A percentile compares a stretch with the other conserved stretches of the same genome.
phyloP scores from a whole-genome alignment of 1,140 invertebrate genomes.

The Neodiprion virginianus region DNA sequence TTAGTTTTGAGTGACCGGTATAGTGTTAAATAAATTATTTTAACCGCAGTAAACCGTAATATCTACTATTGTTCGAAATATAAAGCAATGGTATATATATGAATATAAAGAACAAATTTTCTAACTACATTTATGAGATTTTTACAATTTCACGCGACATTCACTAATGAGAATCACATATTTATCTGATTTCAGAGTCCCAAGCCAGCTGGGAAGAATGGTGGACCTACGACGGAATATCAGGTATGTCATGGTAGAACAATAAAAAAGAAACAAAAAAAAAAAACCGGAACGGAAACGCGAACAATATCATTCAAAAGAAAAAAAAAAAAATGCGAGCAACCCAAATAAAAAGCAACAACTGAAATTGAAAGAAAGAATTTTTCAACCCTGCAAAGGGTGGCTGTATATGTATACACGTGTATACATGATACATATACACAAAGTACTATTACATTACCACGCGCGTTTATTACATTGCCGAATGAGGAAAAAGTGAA shows the following conservation, averaged over 20 bases:
- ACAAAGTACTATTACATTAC: neutral
- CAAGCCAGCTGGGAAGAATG: conserved; percentile 70
- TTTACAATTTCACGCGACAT: conserved; percentile 21
- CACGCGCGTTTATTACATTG: neutral
- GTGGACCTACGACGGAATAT: conserved; percentile 75
- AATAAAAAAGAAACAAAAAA: neutral
- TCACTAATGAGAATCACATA: no score
- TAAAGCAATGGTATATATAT: no score
- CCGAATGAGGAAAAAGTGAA: neutral
- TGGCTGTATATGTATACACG: conserved; percentile 9
- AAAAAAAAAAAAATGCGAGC: neutral
- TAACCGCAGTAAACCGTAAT: no score
- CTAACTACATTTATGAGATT: conserved; percentile 10
- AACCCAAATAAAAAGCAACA: neutral
- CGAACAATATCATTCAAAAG: neutral
- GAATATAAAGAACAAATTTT: neutral
- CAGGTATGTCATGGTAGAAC: conserved; percentile 57
- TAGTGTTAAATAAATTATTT: no score
- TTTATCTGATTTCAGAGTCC: conserved; percentile 52
- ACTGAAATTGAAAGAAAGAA: neutral
- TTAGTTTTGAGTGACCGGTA: no score
- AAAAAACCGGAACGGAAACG: conserved; percentile 10
- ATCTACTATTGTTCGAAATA: no score
- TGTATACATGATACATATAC: conserved; percentile 1
- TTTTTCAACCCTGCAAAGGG: neutral